Evolutionary conservation across 2,888 invertebrate genomes (phyloP).

Genomic region (Vanessa cardui): DNA sequence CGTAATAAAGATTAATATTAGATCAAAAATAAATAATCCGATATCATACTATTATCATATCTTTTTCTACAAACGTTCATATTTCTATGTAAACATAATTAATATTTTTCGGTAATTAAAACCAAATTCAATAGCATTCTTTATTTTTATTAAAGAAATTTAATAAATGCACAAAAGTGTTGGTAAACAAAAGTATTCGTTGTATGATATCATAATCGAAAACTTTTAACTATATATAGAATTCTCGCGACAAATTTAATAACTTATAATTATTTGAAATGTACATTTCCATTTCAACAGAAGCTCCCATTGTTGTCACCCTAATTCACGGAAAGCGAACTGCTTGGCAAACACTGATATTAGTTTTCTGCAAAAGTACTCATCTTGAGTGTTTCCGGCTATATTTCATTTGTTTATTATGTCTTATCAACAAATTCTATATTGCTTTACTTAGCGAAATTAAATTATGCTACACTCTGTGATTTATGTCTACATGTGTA

Average conservation of each 20-base stretch:
- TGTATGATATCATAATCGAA: too few relatives aligned
- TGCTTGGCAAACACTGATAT: slow-evolving; percentile 79
- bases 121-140: too few relatives aligned
- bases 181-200: too few relatives aligned
- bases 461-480: slow-evolving; percentile 26
- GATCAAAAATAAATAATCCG: too few relatives aligned
- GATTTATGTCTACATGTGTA: too few relatives aligned
- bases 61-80: too few relatives aligned
- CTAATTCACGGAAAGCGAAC: slow-evolving; percentile 73
- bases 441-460: slow-evolving; percentile 39
- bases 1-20: too few relatives aligned
- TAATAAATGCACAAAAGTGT: too few relatives aligned
- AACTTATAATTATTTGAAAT: slow-evolving; percentile 3
- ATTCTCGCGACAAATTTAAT: neutral
- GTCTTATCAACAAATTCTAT: slow-evolving; percentile 41
- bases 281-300: neutral
- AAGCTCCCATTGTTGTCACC: slow-evolving; percentile 52
- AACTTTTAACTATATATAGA: neutral
- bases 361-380: slow-evolving; percentile 74
- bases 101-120: too few relatives aligned
- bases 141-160: too few relatives aligned
- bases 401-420: slow-evolving; percentile 61
- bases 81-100: too few relatives aligned
- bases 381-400: slow-evolving; percentile 69
- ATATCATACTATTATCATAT: too few relatives aligned